Percentiles rank a stretch among this genome's conserved stretches.
phyloP scores from a whole-genome alignment of 2,113 vertebrate species.

The Sminthopsis crassicaudata region DNA sequence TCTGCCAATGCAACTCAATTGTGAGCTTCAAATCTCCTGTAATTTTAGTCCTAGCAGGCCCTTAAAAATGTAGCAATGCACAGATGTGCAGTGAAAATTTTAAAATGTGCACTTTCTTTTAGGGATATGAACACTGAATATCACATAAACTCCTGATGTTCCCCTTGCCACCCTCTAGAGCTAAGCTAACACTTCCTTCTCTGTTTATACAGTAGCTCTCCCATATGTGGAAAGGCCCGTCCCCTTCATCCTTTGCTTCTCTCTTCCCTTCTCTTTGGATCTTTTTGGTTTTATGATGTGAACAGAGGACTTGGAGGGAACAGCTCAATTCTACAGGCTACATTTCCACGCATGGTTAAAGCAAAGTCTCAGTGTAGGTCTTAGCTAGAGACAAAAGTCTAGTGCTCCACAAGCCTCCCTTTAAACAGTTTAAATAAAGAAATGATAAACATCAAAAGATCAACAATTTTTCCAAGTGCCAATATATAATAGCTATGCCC shows the following conservation, averaged over 20 bases:
- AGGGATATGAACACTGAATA: conserved; percentile 79
- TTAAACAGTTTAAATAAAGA: conserved; percentile 76
- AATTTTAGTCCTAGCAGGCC: conserved; percentile 78
- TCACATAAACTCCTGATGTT: conserved; percentile 78
- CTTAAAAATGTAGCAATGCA: conserved; percentile 80
- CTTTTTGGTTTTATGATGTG: conserved; percentile 74
- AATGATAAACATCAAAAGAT: conserved; percentile 78
- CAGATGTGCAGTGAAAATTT: conserved; percentile 81
- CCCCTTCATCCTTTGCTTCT: conserved; percentile 51
- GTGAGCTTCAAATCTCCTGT: conserved; percentile 76
- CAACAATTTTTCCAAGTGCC: conserved; percentile 76
- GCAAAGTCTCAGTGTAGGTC: conserved; percentile 68
- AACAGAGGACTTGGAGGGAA: conserved; percentile 63
- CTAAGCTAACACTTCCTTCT: conserved; percentile 76
- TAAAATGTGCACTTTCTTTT: conserved; percentile 79
- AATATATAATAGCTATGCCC: conserved; percentile 75
- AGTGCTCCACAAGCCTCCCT: conserved; percentile 70
- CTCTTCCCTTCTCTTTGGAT: conserved; percentile 62
- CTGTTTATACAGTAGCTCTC: conserved; percentile 62
- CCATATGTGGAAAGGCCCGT: conserved; percentile 36
- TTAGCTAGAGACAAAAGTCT: conserved; percentile 61
- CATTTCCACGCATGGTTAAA: conserved; percentile 62
- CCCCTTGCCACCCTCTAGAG: conserved; percentile 72
- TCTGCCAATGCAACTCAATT: conserved; percentile 68
- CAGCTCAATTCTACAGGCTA: conserved; percentile 59